Base-by-base conservation (phyloP, 2,888 invertebrate species). In the Caenorhabditis imperialis region DNA sequence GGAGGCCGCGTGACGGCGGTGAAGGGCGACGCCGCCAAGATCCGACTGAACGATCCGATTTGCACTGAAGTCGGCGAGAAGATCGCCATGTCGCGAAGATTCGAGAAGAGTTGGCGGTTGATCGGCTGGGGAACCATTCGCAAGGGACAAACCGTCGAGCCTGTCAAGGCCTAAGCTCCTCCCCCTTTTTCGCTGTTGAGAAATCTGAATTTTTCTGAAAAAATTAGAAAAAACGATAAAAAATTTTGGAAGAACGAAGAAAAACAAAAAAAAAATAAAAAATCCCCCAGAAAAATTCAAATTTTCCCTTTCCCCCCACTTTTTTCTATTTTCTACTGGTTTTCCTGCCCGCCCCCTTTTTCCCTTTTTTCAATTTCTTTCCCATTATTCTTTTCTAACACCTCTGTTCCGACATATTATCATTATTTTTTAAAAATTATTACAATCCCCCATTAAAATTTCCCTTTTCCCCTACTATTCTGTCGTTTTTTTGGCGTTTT, bases 51-150 rank as follows among this genome's bases (percentile, higher is more conserved):
- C 23, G 96, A 94, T 90, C 99, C 99, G 1, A 99, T 99, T 6
- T 99, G 99, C 90, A 99, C 99, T 10, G 98, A 99, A 90, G 74
- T 80, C 8, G 96, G 96, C 57, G 99, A 99, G 90, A 99, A 99
- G 89, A 98, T 99, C 86, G 99, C 99, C n/a, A 92, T 99, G 48
- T 97, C 96, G 89, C 92, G 99, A 88, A 92, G 98, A 90, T 96
- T 99, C 42, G 99, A 99, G 88, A 98, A 98, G 89, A 98, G 99
- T 91, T 99, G 99, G 99, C 93, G 99, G 90, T 92, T 99, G 89
- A 99, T 99, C 89, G 99, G 99, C 84, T 99, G 99, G 99, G 99
- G 98, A 84, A 95, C 97, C 90, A 99, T 99, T 90, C 93, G 95
- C 90, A 94, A 96, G 89, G 99, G 99, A 84, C 93, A 94, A 89